Evolutionary conservation across 2,797 vertebrate genomes (phyloP).

Genomic region (Parauchenoglanis ngamensis): DNA sequence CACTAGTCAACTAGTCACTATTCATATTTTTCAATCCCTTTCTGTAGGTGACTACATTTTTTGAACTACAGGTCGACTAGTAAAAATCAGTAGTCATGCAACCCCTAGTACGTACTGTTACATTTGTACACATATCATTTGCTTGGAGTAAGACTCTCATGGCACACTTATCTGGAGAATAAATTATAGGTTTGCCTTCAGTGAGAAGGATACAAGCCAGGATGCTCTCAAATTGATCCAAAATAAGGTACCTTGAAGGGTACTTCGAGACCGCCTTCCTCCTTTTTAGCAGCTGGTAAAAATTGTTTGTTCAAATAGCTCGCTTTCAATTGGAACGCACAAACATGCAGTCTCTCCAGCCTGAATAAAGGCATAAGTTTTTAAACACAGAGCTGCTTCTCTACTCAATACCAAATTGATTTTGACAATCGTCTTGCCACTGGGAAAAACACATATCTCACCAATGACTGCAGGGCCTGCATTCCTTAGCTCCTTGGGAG

Average conservation of each 20-base stretch:
- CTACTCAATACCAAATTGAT: constrained; percentile 71
- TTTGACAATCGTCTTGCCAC: constrained; percentile 74
- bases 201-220: neutral
- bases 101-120: neutral
- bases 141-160: neutral
- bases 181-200: neutral
- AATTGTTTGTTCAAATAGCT: neutral
- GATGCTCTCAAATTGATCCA: neutral
- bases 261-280: neutral
- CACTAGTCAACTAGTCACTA: neutral
- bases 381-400: constrained; percentile 70
- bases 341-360: neutral
- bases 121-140: neutral
- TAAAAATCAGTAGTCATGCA: no score
- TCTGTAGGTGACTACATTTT: no score
- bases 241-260: neutral
- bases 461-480: constrained; percentile 67
- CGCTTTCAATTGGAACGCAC: neutral
- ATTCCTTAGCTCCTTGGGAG: constrained; percentile 64
- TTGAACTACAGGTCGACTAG: no score
- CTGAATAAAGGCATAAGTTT: constrained; percentile 31
- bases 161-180: neutral
- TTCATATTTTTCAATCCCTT: neutral
- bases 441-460: constrained; percentile 74
- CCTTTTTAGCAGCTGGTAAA: neutral